Conservation (phyloP, 2,888 invertebrate species). For the Pterostichus niger region DNA sequence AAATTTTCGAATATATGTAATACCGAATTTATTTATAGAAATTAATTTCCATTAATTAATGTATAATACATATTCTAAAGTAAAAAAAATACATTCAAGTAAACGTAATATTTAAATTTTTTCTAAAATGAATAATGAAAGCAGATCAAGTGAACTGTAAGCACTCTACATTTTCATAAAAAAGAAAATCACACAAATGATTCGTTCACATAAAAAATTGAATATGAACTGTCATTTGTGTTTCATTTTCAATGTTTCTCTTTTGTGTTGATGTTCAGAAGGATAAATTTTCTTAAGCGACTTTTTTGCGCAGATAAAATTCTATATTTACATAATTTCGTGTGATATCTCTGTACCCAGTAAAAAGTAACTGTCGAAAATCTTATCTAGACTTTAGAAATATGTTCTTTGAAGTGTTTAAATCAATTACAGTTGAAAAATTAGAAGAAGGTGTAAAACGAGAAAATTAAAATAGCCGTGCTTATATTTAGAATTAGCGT, state of each 20-base stretch:
- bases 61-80: too few relatives aligned
- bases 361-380: conserved; percentile 2
- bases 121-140: not conserved
- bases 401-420: conserved; percentile 23
- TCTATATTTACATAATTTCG: conserved; percentile 31
- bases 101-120: not conserved
- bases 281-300: conserved; percentile 14
- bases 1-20: too few relatives aligned
- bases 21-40: too few relatives aligned
- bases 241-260: conserved; percentile 6
- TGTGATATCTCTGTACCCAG: not conserved
- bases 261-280: conserved; percentile 22
- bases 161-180: not conserved
- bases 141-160: not conserved
- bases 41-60: too few relatives aligned
- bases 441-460: not conserved
- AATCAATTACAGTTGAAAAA: conserved; percentile 39
- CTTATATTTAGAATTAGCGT: conserved; percentile 25
- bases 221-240: not conserved
- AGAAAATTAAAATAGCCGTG: not conserved
- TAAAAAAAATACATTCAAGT: not conserved
- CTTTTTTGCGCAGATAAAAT: not conserved
- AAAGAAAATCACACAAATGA: not conserved
- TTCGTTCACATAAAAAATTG: not conserved
- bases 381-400: not conserved